A percentile compares a stretch with the other conserved stretches of the same genome.
Conservation (phyloP, 2,888 invertebrate species). For the Heliconius cydno region DNA sequence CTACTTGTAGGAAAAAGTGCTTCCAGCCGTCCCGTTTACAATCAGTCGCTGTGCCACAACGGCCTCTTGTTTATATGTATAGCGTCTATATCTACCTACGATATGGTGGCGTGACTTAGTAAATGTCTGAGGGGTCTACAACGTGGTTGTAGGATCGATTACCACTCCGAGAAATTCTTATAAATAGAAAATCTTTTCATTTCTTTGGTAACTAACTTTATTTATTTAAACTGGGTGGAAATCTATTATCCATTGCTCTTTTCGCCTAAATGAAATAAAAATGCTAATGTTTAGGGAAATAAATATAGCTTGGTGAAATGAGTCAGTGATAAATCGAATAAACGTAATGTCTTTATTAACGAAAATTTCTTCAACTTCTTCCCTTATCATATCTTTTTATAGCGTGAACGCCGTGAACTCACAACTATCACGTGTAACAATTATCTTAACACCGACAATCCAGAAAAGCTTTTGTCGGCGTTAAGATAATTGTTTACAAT, state of each 20-base stretch:
- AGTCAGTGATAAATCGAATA: too few species aligned
- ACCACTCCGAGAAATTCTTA: background rate
- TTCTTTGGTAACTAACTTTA: background rate
- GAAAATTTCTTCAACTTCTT: too few species aligned
- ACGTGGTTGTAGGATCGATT: background rate
- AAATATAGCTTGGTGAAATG: too few species aligned
- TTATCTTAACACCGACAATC: too few species aligned
- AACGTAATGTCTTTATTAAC: too few species aligned
- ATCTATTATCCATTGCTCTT: too few species aligned
- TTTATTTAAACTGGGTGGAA: too few species aligned
- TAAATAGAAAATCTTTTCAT: background rate
- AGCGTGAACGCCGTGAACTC: background rate
- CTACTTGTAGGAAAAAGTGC: too few species aligned
- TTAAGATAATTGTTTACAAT: conserved; percentile 2
- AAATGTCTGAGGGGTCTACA: background rate
- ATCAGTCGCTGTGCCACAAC: background rate
- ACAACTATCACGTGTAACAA: background rate
- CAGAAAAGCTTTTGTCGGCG: background rate
- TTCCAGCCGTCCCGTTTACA: background rate
- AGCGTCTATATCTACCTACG: background rate
- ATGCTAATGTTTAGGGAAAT: too few species aligned
- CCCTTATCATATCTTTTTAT: too few species aligned
- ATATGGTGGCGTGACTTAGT: too few species aligned
- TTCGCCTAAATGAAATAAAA: too few species aligned
- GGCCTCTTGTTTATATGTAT: background rate